Conservation (phyloP, 2,113 vertebrate genomes). For the Percina caprodes region DNA sequence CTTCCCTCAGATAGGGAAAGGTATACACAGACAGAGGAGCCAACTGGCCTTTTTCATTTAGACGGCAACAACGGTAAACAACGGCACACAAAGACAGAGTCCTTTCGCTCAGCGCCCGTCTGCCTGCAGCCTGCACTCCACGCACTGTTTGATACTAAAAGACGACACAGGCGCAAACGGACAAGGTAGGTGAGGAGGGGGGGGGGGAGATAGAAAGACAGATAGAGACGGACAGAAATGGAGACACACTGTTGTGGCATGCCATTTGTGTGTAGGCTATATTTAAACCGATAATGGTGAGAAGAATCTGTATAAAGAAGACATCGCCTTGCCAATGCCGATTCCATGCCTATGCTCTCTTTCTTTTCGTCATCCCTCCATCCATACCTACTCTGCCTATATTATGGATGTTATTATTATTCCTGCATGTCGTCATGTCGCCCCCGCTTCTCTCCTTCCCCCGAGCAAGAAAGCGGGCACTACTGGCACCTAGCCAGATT, state of each 20-base stretch:
- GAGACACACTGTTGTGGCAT: slow-evolving; percentile 64
- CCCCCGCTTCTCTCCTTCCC: slow-evolving; percentile 81
- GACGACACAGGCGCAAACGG: slow-evolving; percentile 59
- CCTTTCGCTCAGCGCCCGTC: slow-evolving; percentile 59
- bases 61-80: slow-evolving; percentile 71
- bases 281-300: slow-evolving; percentile 57
- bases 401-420: slow-evolving; percentile 82
- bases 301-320: slow-evolving; percentile 52
- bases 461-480: slow-evolving; percentile 79
- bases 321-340: slow-evolving; percentile 52
- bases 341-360: slow-evolving; percentile 49
- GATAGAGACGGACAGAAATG: slow-evolving; percentile 57
- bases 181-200: slow-evolving; percentile 32
- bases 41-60: slow-evolving; percentile 76
- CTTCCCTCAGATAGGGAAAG: slow-evolving; percentile 66
- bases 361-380: slow-evolving; percentile 46
- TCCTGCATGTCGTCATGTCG: slow-evolving; percentile 79
- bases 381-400: slow-evolving; percentile 69
- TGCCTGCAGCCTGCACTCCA: slow-evolving; percentile 75
- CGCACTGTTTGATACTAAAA: slow-evolving; percentile 68
- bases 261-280: slow-evolving; percentile 53
- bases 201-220: slow-evolving; percentile 37
- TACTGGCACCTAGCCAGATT: slow-evolving; percentile 84
- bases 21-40: slow-evolving; percentile 68
- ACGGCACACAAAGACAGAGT: slow-evolving; percentile 72